Percentiles rank a stretch among this genome's conserved stretches.
phyloP scores from a whole-genome alignment of 2,888 invertebrate genomes.

The Siphlonurus alternatus region DNA sequence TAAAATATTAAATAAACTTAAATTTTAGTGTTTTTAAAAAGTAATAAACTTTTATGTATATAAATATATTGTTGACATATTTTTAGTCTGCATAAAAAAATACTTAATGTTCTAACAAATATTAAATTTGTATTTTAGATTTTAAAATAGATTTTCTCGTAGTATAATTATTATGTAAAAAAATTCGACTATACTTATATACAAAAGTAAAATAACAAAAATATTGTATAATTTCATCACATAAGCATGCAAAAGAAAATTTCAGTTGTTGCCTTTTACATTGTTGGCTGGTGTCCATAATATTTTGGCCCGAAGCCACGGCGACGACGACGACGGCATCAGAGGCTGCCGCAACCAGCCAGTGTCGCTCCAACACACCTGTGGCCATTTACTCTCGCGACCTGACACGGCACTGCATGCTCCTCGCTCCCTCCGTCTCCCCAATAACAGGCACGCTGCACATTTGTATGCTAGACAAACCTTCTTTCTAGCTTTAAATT shows the following conservation, averaged over 20 bases:
- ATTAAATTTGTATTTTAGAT: too few species aligned
- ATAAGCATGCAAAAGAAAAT: background rate
- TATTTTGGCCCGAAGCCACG: background rate
- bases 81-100: too few species aligned
- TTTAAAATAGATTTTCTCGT: too few species aligned
- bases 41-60: too few species aligned
- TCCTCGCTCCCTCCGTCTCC: slow-evolving; percentile 6
- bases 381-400: background rate
- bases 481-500: too few species aligned
- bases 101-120: too few species aligned
- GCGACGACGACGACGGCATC: background rate
- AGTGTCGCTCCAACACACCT: background rate
- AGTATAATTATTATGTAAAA: too few species aligned
- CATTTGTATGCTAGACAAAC: too few species aligned
- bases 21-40: too few species aligned
- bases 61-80: too few species aligned
- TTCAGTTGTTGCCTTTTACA: background rate
- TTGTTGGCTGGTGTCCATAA: background rate
- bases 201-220: background rate
- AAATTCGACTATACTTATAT: too few species aligned
- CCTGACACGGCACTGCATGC: background rate
- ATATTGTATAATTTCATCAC: background rate
- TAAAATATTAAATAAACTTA: too few species aligned
- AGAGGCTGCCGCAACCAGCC: background rate
- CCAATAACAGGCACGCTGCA: background rate